Percentiles rank a stretch among this genome's conserved stretches.
Evolutionary conservation across 2,888 invertebrate genomes (phyloP).

Genomic region (Leptinotarsa haldemani): DNA sequence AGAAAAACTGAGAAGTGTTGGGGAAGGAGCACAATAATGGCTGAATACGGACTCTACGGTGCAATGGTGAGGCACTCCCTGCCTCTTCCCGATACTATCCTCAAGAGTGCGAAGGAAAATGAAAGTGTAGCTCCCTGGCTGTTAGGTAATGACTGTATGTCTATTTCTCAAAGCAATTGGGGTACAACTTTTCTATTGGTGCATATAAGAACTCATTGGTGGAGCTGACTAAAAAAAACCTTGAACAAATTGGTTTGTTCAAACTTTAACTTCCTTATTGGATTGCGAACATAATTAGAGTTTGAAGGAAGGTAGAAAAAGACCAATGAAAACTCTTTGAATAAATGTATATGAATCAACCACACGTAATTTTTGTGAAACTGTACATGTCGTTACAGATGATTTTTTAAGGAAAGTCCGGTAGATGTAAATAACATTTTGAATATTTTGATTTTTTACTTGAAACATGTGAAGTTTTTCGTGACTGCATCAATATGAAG

Average conservation of each 20-base stretch:
- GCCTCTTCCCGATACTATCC: slow-evolving; percentile 97
- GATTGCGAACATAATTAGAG: too few species aligned
- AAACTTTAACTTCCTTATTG: background rate
- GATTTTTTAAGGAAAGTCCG: too few species aligned
- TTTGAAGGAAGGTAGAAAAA: too few species aligned
- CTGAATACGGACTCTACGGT: slow-evolving; percentile 98
- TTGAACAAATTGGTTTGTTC: background rate
- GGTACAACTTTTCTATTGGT: slow-evolving; percentile 28
- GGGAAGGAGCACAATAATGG: slow-evolving; percentile 99
- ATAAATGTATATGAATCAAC: too few species aligned
- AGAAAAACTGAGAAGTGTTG: slow-evolving; percentile 99
- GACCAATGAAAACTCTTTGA: too few species aligned
- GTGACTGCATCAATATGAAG: background rate
- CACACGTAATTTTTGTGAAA: too few species aligned
- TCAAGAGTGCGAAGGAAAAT: slow-evolving; percentile 97
- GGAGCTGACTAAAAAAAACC: background rate
- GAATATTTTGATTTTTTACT: background rate
- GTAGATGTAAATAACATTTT: background rate
- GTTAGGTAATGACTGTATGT: slow-evolving; percentile 81
- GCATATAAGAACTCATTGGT: background rate
- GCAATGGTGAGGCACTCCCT: slow-evolving; percentile 99
- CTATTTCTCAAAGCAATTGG: slow-evolving; percentile 47
- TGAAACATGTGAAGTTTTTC: background rate
- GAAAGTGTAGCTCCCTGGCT: slow-evolving; percentile 99
- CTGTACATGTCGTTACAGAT: too few species aligned